Conservation (phyloP, 2,888 invertebrate genomes). For the Nomada ferruginata region DNA sequence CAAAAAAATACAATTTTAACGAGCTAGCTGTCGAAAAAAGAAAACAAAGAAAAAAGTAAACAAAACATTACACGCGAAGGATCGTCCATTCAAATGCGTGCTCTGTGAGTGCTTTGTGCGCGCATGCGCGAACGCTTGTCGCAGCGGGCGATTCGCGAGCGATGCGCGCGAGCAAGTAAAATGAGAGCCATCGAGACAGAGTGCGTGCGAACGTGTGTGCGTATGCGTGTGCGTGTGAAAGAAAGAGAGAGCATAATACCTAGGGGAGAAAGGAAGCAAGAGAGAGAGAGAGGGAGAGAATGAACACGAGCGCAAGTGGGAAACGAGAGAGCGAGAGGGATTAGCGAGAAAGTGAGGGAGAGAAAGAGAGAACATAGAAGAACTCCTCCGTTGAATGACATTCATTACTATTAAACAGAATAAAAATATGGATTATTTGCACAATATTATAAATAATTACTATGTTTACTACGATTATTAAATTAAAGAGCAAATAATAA, state of each 20-base stretch:
- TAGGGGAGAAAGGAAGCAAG: background rate
- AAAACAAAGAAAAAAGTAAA: conserved; percentile 31
- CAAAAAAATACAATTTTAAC: conserved; percentile 77
- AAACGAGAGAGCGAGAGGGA: conserved; percentile 21
- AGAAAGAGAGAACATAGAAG: conserved; percentile 63
- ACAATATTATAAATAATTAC: conserved; percentile 82
- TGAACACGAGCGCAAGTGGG: conserved; percentile 22
- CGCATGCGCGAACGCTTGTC: conserved; percentile 35
- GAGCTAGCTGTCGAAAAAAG: conserved; percentile 76
- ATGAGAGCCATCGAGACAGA: conserved; percentile 55
- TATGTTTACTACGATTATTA: conserved; percentile 80
- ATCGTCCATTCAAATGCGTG: conserved; percentile 72
- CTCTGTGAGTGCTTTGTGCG: conserved; percentile 40
- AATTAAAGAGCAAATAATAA: conserved; percentile 79
- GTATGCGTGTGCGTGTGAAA: conserved; percentile 6
- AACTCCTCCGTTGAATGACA: conserved; percentile 78
- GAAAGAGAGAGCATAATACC: background rate
- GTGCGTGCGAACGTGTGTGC: conserved; percentile 30
- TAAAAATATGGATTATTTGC: conserved; percentile 81
- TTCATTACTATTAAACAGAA: conserved; percentile 77
- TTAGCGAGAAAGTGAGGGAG: conserved; percentile 46
- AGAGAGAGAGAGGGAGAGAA: conserved; percentile 17
- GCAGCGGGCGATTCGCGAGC: conserved; percentile 7
- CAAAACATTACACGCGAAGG: conserved; percentile 69
- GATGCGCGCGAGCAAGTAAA: conserved; percentile 44